Base-by-base conservation (phyloP, 2,888 invertebrate genomes). In the Chrysodeixis includens region DNA sequence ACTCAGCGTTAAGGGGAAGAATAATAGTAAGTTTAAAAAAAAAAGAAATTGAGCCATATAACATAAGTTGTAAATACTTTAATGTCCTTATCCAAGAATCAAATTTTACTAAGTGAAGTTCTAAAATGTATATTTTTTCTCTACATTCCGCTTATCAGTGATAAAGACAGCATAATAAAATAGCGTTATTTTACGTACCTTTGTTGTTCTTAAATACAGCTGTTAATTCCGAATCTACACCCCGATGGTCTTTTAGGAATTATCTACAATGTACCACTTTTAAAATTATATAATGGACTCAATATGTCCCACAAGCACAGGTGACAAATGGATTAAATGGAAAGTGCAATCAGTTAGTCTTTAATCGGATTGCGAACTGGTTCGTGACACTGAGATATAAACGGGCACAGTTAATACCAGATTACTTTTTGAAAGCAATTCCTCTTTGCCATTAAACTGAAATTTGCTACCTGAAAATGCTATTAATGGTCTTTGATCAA, bases 1-100 rank as follows among this genome's bases (percentile, higher is more conserved):
- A 88, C 96, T 99, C 76, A 99, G 99, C 92, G 98, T 99, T 74
- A 99, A 99, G 92, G 99, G 99, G 82, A 99, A 99, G 94, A 98
- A 98, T 92, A 98, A 98, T 91, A 98, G 99, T 97, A 89, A 96
- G 97, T 55, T 32, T n/a, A 26, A n/a, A n/a, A n/a, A n/a, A n/a
- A n/a, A n/a, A n/a, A n/a, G n/a, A n/a, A n/a, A n/a, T n/a, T n/a
- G n/a, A n/a, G n/a, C n/a, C n/a, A n/a, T n/a, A n/a, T n/a, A n/a
- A n/a, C n/a, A n/a, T n/a, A n/a, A n/a, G n/a, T n/a, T n/a, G n/a
- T n/a, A n/a, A n/a, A n/a, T n/a, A n/a, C n/a, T n/a, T n/a, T n/a
- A n/a, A n/a, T n/a, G n/a, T n/a, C n/a, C n/a, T n/a, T n/a, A n/a
- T n/a, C n/a, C n/a, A n/a, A n/a, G n/a, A n/a, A n/a, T n/a, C n/a